Conservation (phyloP, 2,113 vertebrate species). For the Coptodon rendalli region DNA sequence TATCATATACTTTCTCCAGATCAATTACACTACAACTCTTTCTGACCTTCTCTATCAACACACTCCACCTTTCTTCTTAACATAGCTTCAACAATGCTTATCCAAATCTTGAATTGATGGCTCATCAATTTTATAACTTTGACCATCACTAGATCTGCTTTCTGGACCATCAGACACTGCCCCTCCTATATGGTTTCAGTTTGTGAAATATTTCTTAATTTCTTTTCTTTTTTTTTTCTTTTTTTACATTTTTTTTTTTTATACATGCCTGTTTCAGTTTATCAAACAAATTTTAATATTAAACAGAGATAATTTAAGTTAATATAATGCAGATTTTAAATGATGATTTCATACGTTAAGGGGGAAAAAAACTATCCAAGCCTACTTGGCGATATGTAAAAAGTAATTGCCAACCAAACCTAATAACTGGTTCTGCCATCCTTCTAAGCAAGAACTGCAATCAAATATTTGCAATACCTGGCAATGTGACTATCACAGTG, state of each 20-base stretch:
- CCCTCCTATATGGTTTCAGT: not conserved
- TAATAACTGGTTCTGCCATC: not conserved
- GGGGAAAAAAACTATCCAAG: rapidly evolving
- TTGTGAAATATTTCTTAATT: not conserved
- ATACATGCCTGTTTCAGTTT: not conserved
- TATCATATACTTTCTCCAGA: no score
- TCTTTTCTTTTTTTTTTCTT: rapidly evolving
- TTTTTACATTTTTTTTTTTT: not conserved
- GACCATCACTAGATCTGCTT: not conserved
- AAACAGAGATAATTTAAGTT: not conserved
- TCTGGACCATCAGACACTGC: not conserved
- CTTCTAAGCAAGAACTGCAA: not conserved
- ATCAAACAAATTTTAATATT: not conserved
- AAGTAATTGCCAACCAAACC: not conserved
- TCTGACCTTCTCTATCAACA: no score
- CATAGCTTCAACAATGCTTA: no score
- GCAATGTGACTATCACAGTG: not conserved
- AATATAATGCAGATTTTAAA: not conserved
- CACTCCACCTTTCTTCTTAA: no score
- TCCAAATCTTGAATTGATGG: no score
- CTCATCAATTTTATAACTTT: not conserved
- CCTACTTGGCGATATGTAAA: not conserved
- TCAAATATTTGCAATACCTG: not conserved
- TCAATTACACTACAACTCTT: no score
- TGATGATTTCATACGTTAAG: not conserved